A percentile compares a stretch with the other conserved stretches of the same genome.
Conservation (phyloP, 2,888 invertebrate genomes). For the Pristionchus entomophagus region DNA sequence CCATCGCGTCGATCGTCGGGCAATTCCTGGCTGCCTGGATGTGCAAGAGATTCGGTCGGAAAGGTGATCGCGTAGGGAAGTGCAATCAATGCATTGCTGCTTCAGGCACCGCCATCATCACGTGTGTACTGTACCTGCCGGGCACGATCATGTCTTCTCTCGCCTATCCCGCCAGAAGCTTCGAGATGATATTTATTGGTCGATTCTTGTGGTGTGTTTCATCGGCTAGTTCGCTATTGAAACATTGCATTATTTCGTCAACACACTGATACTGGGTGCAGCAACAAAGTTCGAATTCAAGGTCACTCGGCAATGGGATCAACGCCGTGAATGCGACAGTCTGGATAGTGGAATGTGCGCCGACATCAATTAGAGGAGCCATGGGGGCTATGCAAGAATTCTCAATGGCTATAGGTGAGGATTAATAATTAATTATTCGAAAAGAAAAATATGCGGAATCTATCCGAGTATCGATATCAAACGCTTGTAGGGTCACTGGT, state of each 20-base stretch:
- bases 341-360: conserved; percentile 68
- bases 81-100: not conserved
- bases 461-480: not conserved
- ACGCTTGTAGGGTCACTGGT: conserved; percentile 51
- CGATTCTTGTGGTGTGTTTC: conserved; percentile 61
- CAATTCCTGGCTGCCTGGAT: conserved; percentile 56
- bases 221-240: not conserved
- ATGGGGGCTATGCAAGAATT: conserved; percentile 68
- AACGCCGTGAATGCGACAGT: conserved; percentile 64
- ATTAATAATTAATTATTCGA: too few relatives aligned
- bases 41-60: conserved; percentile 52
- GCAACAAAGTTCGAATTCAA: not conserved
- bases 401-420: conserved; percentile 64
- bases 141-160: conserved; percentile 30
- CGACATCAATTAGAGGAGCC: conserved; percentile 60
- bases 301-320: conserved; percentile 62
- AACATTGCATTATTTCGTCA: not conserved
- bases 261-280: too few relatives aligned
- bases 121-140: conserved; percentile 32
- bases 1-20: conserved; percentile 58
- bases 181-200: conserved; percentile 63
- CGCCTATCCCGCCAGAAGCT: conserved; percentile 37
- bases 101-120: conserved; percentile 30
- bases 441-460: too few relatives aligned
- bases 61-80: not conserved